phyloP scores from a whole-genome alignment of 2,113 vertebrate species.

The Dromaius novaehollandiae region DNA sequence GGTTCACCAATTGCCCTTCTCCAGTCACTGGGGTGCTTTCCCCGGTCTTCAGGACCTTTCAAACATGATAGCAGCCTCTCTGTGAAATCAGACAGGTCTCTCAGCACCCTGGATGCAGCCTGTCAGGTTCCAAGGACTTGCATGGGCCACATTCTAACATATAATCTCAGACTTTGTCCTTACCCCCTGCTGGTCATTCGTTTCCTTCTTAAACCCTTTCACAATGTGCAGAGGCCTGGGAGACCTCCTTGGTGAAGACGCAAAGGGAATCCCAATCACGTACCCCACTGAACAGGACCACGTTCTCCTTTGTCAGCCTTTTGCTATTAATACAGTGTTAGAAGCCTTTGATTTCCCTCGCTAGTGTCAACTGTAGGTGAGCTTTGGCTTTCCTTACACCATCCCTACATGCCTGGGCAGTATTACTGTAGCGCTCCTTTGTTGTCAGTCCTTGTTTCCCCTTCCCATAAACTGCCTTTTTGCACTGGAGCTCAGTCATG shows the following conservation, averaged over 20 bases:
- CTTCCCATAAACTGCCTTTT: not conserved
- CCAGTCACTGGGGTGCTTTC: not conserved
- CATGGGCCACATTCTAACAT: not conserved
- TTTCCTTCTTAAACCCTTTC: not conserved
- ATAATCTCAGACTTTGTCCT: not conserved
- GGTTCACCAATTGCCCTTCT: not conserved
- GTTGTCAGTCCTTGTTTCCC: not conserved
- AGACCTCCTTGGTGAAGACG: not conserved
- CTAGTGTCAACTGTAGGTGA: not conserved
- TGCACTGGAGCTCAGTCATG: not conserved
- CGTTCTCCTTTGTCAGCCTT: not conserved
- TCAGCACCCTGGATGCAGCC: not conserved
- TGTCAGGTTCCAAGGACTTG: not conserved
- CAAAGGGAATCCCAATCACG: not conserved
- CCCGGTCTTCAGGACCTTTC: not conserved
- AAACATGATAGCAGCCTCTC: not conserved
- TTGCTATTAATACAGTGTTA: not conserved
- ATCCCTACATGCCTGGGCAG: not conserved
- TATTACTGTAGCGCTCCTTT: not conserved
- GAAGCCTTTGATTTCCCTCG: not conserved
- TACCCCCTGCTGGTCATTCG: not conserved
- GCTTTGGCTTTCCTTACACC: not conserved
- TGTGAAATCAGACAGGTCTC: not conserved
- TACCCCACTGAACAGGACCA: not conserved
- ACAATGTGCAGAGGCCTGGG: not conserved